phyloP scores from a whole-genome alignment of 2,113 vertebrate genomes.

The Hippocampus barbouri region DNA sequence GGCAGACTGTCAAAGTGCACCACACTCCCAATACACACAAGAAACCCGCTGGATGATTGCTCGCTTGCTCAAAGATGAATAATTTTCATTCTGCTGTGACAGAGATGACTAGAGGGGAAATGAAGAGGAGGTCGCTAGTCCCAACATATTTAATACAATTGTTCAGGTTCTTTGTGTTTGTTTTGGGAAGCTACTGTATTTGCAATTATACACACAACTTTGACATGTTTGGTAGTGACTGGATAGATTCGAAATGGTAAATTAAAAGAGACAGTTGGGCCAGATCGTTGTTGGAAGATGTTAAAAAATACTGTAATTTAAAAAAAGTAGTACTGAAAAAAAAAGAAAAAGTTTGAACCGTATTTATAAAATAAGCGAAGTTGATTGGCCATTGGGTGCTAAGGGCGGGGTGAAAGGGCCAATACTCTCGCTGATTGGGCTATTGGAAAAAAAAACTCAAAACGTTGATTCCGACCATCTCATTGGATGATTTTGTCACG shows the following conservation, averaged over 20 bases:
- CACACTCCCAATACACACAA: too few species aligned
- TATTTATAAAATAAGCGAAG: neutral
- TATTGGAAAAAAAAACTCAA: too few species aligned
- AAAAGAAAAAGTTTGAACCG: too few species aligned
- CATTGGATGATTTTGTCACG: neutral
- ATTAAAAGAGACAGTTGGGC: too few species aligned
- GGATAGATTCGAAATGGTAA: too few species aligned
- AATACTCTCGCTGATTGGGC: neutral
- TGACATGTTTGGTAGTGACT: too few species aligned
- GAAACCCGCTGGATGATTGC: neutral
- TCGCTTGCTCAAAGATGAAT: neutral
- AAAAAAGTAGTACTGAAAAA: too few species aligned
- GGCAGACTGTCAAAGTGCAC: neutral
- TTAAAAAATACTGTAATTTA: too few species aligned
- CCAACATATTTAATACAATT: too few species aligned
- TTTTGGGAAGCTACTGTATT: neutral
- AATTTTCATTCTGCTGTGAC: constrained; percentile 6
- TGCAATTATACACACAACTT: too few species aligned
- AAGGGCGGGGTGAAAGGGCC: constrained; percentile 16
- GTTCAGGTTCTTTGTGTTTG: neutral
- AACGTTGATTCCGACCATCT: neutral
- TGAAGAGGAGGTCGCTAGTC: neutral
- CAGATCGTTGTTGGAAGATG: too few species aligned
- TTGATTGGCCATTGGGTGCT: constrained; percentile 23
- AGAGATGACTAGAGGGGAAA: constrained; percentile 21